phyloP scores from a whole-genome alignment of 1,140 invertebrate genomes.

The Drosophila mojavensis region DNA sequence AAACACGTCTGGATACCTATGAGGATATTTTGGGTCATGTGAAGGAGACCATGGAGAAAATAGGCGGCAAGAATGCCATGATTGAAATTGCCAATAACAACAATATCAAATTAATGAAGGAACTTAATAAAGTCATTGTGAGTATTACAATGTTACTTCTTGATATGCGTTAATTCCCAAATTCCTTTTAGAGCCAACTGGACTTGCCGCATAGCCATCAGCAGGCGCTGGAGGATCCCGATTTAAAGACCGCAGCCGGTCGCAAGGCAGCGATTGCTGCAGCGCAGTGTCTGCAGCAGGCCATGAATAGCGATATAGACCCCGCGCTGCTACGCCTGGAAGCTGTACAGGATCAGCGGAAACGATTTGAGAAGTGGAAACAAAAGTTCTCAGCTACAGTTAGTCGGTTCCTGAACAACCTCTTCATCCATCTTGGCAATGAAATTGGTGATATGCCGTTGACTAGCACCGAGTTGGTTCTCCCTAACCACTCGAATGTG shows the following conservation, averaged over 20 bases:
- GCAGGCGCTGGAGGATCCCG: slow-evolving; percentile 89
- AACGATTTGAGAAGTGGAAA: slow-evolving; percentile 92
- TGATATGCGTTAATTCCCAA: not conserved
- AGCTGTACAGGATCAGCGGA: slow-evolving; percentile 95
- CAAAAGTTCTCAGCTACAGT: slow-evolving; percentile 93
- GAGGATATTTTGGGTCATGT: slow-evolving; percentile 93
- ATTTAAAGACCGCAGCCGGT: slow-evolving; percentile 90
- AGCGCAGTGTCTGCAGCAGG: slow-evolving; percentile 91
- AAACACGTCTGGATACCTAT: slow-evolving; percentile 89
- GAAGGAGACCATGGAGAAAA: slow-evolving; percentile 93
- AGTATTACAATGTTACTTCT: not conserved
- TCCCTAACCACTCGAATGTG: slow-evolving; percentile 91
- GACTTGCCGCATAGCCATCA: slow-evolving; percentile 90
- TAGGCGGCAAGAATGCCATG: slow-evolving; percentile 95
- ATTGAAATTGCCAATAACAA: slow-evolving; percentile 95
- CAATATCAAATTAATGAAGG: slow-evolving; percentile 90
- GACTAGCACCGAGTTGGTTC: slow-evolving; percentile 86
- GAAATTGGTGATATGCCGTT: slow-evolving; percentile 84
- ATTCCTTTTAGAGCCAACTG: slow-evolving; percentile 86
- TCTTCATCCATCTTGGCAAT: slow-evolving; percentile 95
- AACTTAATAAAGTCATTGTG: slow-evolving; percentile 92
- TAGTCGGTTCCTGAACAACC: slow-evolving; percentile 94
- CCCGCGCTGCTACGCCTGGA: slow-evolving; percentile 88
- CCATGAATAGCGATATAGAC: slow-evolving; percentile 89
- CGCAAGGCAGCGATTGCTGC: slow-evolving; percentile 91